phyloP scores from a whole-genome alignment of 2,113 vertebrate species.

The Acanthochromis polyacanthus region DNA sequence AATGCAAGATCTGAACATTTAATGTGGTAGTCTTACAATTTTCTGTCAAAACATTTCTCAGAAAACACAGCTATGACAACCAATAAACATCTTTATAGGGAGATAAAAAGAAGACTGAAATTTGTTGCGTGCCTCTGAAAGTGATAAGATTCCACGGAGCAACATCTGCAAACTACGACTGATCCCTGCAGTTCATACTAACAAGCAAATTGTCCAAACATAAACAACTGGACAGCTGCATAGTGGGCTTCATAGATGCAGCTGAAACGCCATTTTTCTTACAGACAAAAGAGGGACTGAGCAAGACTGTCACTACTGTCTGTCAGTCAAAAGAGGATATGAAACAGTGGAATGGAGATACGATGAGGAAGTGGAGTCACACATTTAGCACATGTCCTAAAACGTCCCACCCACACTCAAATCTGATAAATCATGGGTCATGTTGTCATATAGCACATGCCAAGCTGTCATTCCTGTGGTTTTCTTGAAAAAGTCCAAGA shows the following conservation, averaged over 20 bases:
- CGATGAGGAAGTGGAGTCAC: constrained; percentile 82
- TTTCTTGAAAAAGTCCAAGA: constrained; percentile 45
- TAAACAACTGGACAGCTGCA: constrained; percentile 41
- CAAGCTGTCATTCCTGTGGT: constrained; percentile 42
- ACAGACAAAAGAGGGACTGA: constrained; percentile 22
- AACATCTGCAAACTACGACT: constrained; percentile 6
- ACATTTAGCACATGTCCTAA: constrained; percentile 77
- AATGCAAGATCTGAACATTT: too few species aligned
- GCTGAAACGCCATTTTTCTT: constrained; percentile 13
- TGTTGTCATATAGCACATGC: constrained; percentile 71
- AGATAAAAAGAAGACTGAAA: not conserved
- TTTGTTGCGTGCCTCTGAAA: not conserved
- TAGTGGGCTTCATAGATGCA: constrained; percentile 20
- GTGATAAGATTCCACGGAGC: not conserved
- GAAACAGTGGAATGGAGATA: constrained; percentile 61
- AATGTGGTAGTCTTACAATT: too few species aligned
- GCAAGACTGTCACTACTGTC: constrained; percentile 39
- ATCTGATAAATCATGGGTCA: constrained; percentile 76
- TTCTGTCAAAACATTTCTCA: too few species aligned
- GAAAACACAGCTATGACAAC: too few species aligned
- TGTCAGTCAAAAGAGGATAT: constrained; percentile 76
- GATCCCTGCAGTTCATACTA: constrained; percentile 29
- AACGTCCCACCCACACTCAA: constrained; percentile 71
- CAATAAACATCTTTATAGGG: not conserved
- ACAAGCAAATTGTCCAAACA: constrained; percentile 36